phyloP scores from a whole-genome alignment of 1,140 invertebrate genomes.

The Hylaeus volcanicus region DNA sequence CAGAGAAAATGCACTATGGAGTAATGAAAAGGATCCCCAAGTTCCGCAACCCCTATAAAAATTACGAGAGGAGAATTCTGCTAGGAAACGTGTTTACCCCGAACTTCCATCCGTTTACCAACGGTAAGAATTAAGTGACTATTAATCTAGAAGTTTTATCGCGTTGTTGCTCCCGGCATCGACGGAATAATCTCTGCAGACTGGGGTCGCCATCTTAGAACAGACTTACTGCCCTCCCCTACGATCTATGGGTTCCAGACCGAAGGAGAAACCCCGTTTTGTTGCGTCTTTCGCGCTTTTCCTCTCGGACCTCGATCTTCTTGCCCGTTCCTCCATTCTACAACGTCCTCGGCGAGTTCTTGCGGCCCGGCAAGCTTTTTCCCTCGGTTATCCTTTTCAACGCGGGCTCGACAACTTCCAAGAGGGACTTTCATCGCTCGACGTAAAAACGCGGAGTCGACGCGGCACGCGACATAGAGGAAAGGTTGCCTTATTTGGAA shows the following conservation, averaged over 20 bases:
- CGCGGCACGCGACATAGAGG: slow-evolving; percentile 35
- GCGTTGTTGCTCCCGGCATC: slow-evolving; percentile 17
- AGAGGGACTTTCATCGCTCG: background rate
- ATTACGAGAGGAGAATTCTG: background rate
- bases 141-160: slow-evolving; percentile 40
- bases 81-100: background rate
- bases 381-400: slow-evolving; percentile 38
- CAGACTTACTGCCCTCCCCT: slow-evolving; percentile 3
- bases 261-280: background rate
- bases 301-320: background rate
- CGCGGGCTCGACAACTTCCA: slow-evolving; percentile 31
- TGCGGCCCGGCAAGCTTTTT: slow-evolving; percentile 9
- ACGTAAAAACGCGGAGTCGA: slow-evolving; percentile 11
- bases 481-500: too few species aligned
- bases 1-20: too few species aligned
- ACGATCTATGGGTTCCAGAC: slow-evolving; percentile 20
- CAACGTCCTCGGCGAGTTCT: background rate
- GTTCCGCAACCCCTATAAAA: background rate
- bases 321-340: background rate
- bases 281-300: background rate
- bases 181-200: slow-evolving; percentile 18
- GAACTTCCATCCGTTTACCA: background rate
- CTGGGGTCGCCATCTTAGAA: slow-evolving; percentile 17
- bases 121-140: slow-evolving; percentile 1
- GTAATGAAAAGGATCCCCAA: background rate